A percentile compares a stretch with the other conserved stretches of the same genome.
These are phyloP conservation scores for Sinocyclocheilus rhinocerous DNA, from an alignment of 2,113 vertebrate genomes.

Conservation along the genomic window DNA sequence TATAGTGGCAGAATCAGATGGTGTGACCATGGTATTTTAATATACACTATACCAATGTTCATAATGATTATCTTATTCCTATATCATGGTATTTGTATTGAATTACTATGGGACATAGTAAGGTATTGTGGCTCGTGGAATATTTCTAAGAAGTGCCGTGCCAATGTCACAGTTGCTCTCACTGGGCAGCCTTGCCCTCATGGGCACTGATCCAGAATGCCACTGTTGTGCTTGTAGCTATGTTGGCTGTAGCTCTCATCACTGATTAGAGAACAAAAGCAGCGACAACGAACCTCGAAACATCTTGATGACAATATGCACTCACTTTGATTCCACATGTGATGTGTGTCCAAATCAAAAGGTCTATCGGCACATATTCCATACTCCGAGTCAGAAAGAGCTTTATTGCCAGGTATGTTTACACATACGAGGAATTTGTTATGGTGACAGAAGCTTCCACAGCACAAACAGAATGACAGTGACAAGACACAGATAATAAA, in stretches of 20 bases:
- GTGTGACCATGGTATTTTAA: background rate
- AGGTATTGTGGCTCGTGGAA: conserved; percentile 5
- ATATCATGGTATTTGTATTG: background rate
- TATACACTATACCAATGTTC: background rate
- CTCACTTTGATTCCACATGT: background rate
- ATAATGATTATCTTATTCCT: background rate
- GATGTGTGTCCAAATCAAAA: background rate
- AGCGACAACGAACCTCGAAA: conserved; percentile 52
- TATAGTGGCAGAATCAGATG: background rate
- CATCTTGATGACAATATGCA: conserved; percentile 25
- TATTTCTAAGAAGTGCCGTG: conserved; percentile 64
- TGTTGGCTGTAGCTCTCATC: conserved; percentile 63
- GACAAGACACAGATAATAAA: too few species aligned
- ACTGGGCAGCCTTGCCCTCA: conserved; percentile 47
- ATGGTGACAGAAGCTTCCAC: too few species aligned
- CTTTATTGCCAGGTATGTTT: too few species aligned
- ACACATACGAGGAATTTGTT: too few species aligned
- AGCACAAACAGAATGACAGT: too few species aligned
- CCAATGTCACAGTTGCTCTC: conserved; percentile 76
- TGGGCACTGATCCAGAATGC: conserved; percentile 55
- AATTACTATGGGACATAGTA: background rate
- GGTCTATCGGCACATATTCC: background rate
- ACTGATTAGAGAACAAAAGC: conserved; percentile 61
- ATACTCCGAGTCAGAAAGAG: too few species aligned
- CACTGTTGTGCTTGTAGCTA: background rate